These are phyloP conservation scores for Andrena haemorrhoa DNA, from an alignment of 2,888 invertebrate genomes.

Conservation along the genomic window DNA sequence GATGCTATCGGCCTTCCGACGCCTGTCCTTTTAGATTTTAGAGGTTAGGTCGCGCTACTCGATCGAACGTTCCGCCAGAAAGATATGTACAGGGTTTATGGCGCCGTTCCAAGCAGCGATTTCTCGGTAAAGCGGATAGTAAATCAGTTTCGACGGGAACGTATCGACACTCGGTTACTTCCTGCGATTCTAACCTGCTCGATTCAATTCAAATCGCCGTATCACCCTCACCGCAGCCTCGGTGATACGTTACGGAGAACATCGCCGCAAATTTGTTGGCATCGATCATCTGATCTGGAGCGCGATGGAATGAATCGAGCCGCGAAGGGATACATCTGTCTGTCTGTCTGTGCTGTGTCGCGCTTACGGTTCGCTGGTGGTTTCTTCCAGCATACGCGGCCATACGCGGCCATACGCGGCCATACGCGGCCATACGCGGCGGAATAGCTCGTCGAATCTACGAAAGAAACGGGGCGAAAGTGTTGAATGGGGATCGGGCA, in stretches of 20 bases:
- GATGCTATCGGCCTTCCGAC: neutral
- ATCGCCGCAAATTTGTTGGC: constrained; percentile 16
- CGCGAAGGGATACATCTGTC: neutral
- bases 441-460: constrained; percentile 40
- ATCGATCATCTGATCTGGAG: constrained; percentile 20
- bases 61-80: constrained; percentile 3
- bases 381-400: no score
- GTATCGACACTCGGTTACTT: neutral
- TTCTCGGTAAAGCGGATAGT: neutral
- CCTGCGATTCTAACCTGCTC: constrained; percentile 1
- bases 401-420: neutral
- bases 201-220: constrained; percentile 6
- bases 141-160: constrained; percentile 13
- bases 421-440: neutral
- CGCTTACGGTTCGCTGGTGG: neutral
- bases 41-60: constrained; percentile 11
- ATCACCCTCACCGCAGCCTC: neutral
- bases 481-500: constrained; percentile 51
- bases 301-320: neutral
- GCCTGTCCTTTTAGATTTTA: neutral
- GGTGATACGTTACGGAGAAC: neutral
- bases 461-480: constrained; percentile 53
- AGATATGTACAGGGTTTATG: neutral
- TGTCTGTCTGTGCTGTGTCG: neutral
- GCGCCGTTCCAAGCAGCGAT: neutral